Base-by-base conservation (phyloP, 2,797 vertebrate species). In the Aplochiton taeniatus region DNA sequence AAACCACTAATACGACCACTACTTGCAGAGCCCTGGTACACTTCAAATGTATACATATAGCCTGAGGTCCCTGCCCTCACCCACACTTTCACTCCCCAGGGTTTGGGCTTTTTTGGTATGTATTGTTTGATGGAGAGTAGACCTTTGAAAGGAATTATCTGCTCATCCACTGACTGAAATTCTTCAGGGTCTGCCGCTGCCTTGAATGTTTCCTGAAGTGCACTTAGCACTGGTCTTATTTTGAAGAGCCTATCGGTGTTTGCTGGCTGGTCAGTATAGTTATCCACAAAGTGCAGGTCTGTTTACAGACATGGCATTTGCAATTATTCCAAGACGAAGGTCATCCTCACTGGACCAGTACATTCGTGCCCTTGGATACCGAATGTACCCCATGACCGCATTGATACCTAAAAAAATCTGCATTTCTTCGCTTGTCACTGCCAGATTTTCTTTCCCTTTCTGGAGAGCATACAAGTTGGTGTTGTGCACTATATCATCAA, bases 91-190 rank as follows among this genome's bases (percentile, higher is more conserved):
- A 61, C 46, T 12, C 59, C 45, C 59, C 59, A 61, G 46, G 17
- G 59, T 18, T 61, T 61, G 45, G 45, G 45, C 14, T 50, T 61
- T 50, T 48, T 49, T 13, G 59, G 63, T 17, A 61, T 62, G 51
- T 43, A 68, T 16, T 61, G 58, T 11, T 68, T 68, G 51, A 31
- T 61, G 9, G 66, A 68, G 13, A 47, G 66, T 1, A 11, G 58
- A 44, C 59, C 58, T 44, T 62, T 68, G 66, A 61, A 68, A n/a
- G 59, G 59, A 55, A 68, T 62, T 9, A 68, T 68, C 17, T 68
- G 58, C 18, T 68, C 66, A 49, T 68, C 66, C n/a, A 68, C 43
- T 4, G 61, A 65, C 11, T 70, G 68, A 11, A 65, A 70, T 64
- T 65, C 57, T 18, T 71, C 49, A 47, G 62, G 68, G 11, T 58